A percentile compares a stretch with the other conserved stretches of the same genome.
Conservation (phyloP, 2,888 invertebrate genomes). For the Caenorhabditis sinica region DNA sequence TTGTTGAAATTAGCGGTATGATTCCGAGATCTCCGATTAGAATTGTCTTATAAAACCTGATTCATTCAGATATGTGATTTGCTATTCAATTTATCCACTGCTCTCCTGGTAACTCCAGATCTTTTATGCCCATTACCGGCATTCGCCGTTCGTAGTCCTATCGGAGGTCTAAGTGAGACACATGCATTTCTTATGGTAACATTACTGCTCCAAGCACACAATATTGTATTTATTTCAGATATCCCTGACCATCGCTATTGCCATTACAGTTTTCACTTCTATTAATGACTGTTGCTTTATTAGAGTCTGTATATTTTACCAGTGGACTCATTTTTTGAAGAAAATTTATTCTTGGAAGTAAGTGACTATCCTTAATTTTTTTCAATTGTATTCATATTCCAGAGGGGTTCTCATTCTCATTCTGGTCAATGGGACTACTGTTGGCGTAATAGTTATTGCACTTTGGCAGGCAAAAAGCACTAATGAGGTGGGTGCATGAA, state of each 20-base stretch:
- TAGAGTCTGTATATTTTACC: constrained; percentile 55
- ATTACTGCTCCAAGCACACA: background rate
- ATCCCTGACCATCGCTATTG: constrained; percentile 20
- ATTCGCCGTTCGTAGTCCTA: constrained; percentile 47
- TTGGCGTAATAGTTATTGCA: constrained; percentile 23
- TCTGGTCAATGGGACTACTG: constrained; percentile 8
- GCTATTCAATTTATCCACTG: constrained; percentile 41
- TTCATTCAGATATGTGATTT: constrained; percentile 50
- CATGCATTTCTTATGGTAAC: constrained; percentile 47
- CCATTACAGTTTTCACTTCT: constrained; percentile 46
- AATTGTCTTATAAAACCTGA: background rate
- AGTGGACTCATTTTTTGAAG: constrained; percentile 42
- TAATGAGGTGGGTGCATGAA: constrained; percentile 21
- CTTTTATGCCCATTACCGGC: constrained; percentile 51
- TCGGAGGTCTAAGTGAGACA: constrained; percentile 46
- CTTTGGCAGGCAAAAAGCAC: constrained; percentile 41
- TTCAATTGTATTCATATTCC: background rate
- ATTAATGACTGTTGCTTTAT: constrained; percentile 60
- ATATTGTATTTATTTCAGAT: constrained; percentile 11
- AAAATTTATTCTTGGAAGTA: constrained; percentile 41
- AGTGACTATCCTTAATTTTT: background rate
- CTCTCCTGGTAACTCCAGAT: constrained; percentile 48
- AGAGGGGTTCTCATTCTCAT: constrained; percentile 19
- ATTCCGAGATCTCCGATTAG: background rate
- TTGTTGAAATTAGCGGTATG: constrained; percentile 51